Evolutionary conservation across 2,888 invertebrate genomes (phyloP).

Genomic region (Phragmatobia fuliginosa): DNA sequence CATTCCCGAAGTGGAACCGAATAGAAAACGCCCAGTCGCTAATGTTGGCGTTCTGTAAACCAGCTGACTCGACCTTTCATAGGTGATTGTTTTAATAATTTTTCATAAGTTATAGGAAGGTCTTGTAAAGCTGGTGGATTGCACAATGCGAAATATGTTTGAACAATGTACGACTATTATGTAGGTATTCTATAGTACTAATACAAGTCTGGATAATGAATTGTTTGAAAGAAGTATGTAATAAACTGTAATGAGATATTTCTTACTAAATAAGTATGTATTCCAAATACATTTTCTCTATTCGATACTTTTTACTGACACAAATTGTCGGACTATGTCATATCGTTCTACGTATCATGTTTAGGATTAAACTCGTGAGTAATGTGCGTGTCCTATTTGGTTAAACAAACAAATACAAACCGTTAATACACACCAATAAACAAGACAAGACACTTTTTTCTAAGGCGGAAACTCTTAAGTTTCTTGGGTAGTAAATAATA

Average conservation of each 20-base stretch:
- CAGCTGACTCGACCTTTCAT: conserved; percentile 65
- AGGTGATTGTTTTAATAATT: conserved; percentile 35
- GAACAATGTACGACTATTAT: conserved; percentile 65
- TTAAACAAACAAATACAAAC: conserved; percentile 68
- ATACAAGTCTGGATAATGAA: conserved; percentile 59
- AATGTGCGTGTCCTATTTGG: conserved; percentile 41
- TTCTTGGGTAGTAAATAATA: conserved; percentile 31
- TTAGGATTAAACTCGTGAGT: background rate
- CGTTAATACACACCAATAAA: too few species aligned
- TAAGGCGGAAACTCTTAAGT: conserved; percentile 37
- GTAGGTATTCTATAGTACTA: conserved; percentile 54
- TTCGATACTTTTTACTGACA: too few species aligned
- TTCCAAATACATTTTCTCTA: too few species aligned
- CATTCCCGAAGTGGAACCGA: conserved; percentile 68
- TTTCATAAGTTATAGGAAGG: conserved; percentile 34
- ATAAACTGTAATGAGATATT: too few species aligned
- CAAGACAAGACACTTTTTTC: too few species aligned
- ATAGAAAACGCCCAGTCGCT: conserved; percentile 78
- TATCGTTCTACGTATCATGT: background rate
- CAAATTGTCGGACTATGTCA: too few species aligned
- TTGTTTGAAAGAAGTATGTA: conserved; percentile 56
- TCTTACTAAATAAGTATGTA: too few species aligned
- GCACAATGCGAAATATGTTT: conserved; percentile 69
- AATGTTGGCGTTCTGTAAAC: conserved; percentile 59
- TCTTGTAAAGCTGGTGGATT: conserved; percentile 52